Base-by-base conservation (phyloP, 2,888 invertebrate species). In the Clepsis dumicolana region DNA sequence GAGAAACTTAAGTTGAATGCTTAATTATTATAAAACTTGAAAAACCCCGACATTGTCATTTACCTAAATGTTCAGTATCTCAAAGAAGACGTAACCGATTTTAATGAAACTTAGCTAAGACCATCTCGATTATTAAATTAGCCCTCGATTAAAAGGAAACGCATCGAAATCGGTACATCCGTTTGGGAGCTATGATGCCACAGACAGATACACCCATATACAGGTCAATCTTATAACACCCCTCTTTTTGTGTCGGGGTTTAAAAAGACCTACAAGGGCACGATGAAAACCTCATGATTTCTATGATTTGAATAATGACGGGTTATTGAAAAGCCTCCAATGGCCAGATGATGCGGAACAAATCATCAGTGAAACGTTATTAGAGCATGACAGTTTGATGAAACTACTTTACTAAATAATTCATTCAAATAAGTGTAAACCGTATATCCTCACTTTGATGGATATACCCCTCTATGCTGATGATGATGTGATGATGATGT, bases 341-440 rank as follows among this genome's bases (percentile, higher is more conserved):
- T 65, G 56, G 61, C n/a, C 62, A 25, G 62, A 41, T 80, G 76
- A 80, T 72, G 77, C 76, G 77, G 74, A 76, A 67, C 79, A 52
- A 77, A 78, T 75, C 70, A 70, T 74, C 48, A 48, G 10, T 72
- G 27, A 59, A 32, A 0, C 16, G 41, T 68, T 79, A 83, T 53
- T 81, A 75, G 83, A 83, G 80, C 85, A 74, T 80, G 75, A 80
- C 7, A 21, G n/a, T n/a, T n/a, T n/a, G n/a, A n/a, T n/a, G n/a
- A n/a, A n/a, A n/a, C n/a, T n/a, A n/a, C n/a, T n/a, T n/a, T n/a
- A 41, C 4, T 41, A 5, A 25, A 52, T 52, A 25, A 52, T 52
- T 52, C n/a, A 24, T 14, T 25, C 1, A n/a, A 8, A 44, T 16
- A 16, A 44, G n/a, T 2, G 18, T n/a, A n/a, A n/a, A 16, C 38